phyloP scores from a whole-genome alignment of 92 coral and sea anemone species.

The Porites lobata region DNA sequence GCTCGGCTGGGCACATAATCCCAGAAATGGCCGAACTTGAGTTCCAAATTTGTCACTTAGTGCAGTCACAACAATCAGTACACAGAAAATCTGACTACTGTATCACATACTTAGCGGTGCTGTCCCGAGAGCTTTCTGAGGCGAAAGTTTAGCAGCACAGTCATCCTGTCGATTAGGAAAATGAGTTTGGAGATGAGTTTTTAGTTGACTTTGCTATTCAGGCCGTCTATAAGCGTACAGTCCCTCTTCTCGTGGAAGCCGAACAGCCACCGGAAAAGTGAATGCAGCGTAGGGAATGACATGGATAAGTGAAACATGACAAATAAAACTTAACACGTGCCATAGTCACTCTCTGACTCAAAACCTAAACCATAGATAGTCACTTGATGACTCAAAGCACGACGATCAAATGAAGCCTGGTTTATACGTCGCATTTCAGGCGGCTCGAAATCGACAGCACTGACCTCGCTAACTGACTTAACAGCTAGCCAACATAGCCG shows the following conservation, averaged over 20 bases:
- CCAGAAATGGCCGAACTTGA: background rate
- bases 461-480: background rate
- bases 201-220: background rate
- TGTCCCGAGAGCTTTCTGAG: slow-evolving; percentile 37
- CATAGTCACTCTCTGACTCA: background rate
- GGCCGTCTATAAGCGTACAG: slow-evolving; percentile 25
- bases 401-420: background rate
- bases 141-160: slow-evolving; percentile 28
- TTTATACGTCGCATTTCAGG: background rate
- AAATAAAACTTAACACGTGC: background rate
- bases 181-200: slow-evolving; percentile 45
- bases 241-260: slow-evolving; percentile 59
- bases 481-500: background rate
- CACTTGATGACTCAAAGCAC: background rate
- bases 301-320: background rate
- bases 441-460: background rate
- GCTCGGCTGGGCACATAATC: slow-evolving; percentile 6
- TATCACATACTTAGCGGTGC: slow-evolving; percentile 45
- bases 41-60: background rate
- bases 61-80: background rate
- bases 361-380: background rate
- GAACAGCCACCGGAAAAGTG: slow-evolving; percentile 3
- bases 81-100: background rate
- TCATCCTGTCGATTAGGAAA: slow-evolving; percentile 61
- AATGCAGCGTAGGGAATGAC: background rate